phyloP scores from a whole-genome alignment of 2,888 invertebrate species.

The Drosophila crucigera region DNA sequence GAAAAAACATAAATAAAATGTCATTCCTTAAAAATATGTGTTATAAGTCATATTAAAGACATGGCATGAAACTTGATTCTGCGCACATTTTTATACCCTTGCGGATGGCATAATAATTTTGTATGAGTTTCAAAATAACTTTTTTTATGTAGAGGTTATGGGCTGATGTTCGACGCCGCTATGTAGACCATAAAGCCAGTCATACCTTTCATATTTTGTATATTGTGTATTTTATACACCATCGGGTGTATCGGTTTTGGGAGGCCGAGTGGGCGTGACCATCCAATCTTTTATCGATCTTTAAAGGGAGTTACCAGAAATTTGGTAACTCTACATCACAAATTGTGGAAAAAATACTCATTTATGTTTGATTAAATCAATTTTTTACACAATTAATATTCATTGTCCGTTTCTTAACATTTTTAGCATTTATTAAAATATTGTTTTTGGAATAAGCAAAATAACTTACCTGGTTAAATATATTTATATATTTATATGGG shows the following conservation, averaged over 20 bases:
- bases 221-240: too few species aligned
- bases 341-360: too few species aligned
- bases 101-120: not conserved
- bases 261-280: too few species aligned
- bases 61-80: not conserved
- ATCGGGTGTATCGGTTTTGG: too few species aligned
- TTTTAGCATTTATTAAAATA: not conserved
- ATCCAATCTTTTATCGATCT: too few species aligned
- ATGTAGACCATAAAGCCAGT: too few species aligned
- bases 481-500: constrained; percentile 96
- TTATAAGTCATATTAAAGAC: not conserved
- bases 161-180: too few species aligned
- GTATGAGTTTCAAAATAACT: not conserved
- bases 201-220: too few species aligned
- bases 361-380: too few species aligned
- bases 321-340: too few species aligned
- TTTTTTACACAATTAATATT: not conserved
- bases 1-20: constrained; percentile 73
- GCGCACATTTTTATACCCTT: not conserved
- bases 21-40: not conserved
- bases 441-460: not conserved
- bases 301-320: too few species aligned
- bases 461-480: constrained; percentile 93
- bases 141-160: too few species aligned
- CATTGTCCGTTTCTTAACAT: not conserved